These are phyloP conservation scores for Tor tambroides DNA, from an alignment of 2,113 vertebrate species.

Conservation along the genomic window DNA sequence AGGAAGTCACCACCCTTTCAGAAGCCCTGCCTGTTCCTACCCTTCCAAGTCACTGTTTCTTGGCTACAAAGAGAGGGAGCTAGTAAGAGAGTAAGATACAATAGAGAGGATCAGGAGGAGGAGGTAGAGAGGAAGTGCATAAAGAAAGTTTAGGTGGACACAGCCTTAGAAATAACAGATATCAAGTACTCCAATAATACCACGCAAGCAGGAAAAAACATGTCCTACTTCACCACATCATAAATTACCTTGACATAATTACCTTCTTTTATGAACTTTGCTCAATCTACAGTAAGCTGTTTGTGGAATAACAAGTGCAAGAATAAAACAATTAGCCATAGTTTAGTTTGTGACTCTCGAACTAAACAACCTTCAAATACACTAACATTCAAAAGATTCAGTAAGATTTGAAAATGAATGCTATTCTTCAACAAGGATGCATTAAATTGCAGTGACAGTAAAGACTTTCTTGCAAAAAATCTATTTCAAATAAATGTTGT, in stretches of 20 bases:
- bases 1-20: constrained; percentile 94
- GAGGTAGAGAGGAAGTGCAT: constrained; percentile 8
- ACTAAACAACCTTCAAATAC: background rate
- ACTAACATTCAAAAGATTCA: background rate
- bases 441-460: background rate
- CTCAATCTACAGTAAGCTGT: background rate
- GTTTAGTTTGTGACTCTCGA: background rate
- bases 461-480: background rate
- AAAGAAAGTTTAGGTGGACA: constrained; percentile 36
- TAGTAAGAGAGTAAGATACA: constrained; percentile 40
- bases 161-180: constrained; percentile 36
- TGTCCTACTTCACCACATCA: background rate
- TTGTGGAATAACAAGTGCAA: background rate
- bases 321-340: background rate
- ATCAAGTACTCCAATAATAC: background rate
- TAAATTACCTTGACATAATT: background rate
- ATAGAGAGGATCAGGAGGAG: background rate
- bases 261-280: background rate
- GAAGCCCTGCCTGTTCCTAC: constrained; percentile 80
- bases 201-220: background rate
- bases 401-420: background rate
- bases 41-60: constrained; percentile 80
- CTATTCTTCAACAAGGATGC: background rate
- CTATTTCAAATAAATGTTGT: background rate
- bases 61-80: constrained; percentile 69